Base-by-base conservation (phyloP, 2,797 vertebrate genomes). In the Coccyzus lansbergi region DNA sequence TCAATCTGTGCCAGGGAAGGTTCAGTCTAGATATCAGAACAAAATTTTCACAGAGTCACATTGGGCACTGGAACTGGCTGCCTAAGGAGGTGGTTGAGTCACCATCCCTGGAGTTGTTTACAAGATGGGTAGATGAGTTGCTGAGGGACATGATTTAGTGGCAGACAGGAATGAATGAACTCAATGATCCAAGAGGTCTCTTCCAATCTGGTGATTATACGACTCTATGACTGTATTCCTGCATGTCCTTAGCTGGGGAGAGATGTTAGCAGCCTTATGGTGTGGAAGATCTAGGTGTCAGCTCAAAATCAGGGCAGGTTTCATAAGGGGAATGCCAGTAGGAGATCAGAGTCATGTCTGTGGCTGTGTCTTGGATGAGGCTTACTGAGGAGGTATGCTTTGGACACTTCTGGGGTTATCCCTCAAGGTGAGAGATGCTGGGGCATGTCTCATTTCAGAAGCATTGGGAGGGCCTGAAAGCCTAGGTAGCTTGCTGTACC, bases 181-280 rank as follows among this genome's bases (percentile, higher is more conserved):
- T n/a, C n/a, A n/a, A n/a, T n/a, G n/a, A n/a, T n/a, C n/a, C n/a
- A n/a, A n/a, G n/a, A n/a, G n/a, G n/a, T n/a, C n/a, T n/a, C n/a
- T n/a, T n/a, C n/a, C n/a, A n/a, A n/a, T n/a, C n/a, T n/a, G n/a
- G n/a, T n/a, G n/a, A n/a, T n/a, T n/a, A n/a, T n/a, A n/a, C n/a
- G n/a, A n/a, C n/a, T n/a, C n/a, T n/a, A n/a, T n/a, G n/a, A n/a
- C n/a, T n/a, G n/a, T 31, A 10, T 9, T 62, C 12, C n/a, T 2
- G 1, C 51, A 68, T n/a, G 29, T 31, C 18, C 36, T 28, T 15
- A 31, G 14, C 21, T 34, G 7, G 25, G 5, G 55, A 52, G 29
- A 46, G 44, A 63, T 5, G 4, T 19, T 28, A 10, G 25, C 2
- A 2, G 31, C 11, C 14, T 9, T 33, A 36, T 1, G 0, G 8